Evolutionary conservation across 2,797 vertebrate genomes (phyloP).

Genomic region (Hemitrygon akajei): DNA sequence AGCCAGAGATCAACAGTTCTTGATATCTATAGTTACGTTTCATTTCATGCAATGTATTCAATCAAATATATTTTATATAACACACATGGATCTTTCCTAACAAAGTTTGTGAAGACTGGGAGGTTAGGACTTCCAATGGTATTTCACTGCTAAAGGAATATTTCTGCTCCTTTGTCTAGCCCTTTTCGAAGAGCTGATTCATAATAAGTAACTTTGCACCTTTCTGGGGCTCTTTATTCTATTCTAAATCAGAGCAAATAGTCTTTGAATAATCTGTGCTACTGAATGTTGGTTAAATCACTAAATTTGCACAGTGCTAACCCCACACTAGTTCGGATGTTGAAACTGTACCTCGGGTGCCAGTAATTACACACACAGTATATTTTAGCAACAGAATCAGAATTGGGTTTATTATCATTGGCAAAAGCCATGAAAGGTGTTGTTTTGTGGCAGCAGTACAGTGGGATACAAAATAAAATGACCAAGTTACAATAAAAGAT

Average conservation of each 20-base stretch:
- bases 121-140: not conserved
- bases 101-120: not conserved
- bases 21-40: not conserved
- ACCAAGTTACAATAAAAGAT: no score
- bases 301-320: not conserved
- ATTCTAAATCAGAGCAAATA: not conserved
- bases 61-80: not conserved
- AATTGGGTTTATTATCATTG: no score
- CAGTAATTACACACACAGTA: not conserved
- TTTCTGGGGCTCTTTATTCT: not conserved
- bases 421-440: no score
- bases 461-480: no score
- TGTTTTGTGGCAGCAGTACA: no score
- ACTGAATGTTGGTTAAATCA: not conserved
- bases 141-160: not conserved
- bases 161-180: not conserved
- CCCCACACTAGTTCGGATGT: not conserved
- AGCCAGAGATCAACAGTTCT: not conserved
- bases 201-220: not conserved
- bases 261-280: not conserved
- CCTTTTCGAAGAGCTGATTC: not conserved
- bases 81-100: not conserved
- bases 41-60: not conserved
- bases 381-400: no score
- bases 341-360: not conserved